These are phyloP conservation scores for Iguana delicatissima DNA, from an alignment of 2,797 vertebrate species.

Conservation along the genomic window DNA sequence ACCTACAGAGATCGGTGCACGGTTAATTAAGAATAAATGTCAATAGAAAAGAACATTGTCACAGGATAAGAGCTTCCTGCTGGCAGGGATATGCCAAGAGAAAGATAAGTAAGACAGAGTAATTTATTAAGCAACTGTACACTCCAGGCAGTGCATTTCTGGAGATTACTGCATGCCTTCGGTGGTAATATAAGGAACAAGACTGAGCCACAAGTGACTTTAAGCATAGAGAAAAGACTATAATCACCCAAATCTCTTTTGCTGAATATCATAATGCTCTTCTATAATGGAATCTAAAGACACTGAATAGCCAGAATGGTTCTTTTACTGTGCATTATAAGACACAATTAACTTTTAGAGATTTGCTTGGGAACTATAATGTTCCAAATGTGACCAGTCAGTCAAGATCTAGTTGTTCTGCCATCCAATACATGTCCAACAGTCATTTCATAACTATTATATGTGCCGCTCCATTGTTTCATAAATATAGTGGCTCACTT, in stretches of 20 bases:
- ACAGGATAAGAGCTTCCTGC: conserved; percentile 73
- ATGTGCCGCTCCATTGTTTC: conserved; percentile 10
- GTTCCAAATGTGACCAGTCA: conserved; percentile 41
- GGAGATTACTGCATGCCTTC: conserved; percentile 68
- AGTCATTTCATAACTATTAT: conserved; percentile 27
- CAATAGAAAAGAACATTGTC: conserved; percentile 71
- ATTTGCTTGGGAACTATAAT: conserved; percentile 45
- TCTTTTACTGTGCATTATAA: conserved; percentile 47
- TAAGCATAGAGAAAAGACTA: conserved; percentile 51
- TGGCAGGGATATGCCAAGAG: conserved; percentile 72
- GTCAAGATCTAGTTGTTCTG: conserved; percentile 2
- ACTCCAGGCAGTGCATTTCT: conserved; percentile 68
- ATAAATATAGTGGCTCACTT: not conserved
- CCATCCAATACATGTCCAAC: not conserved
- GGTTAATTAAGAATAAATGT: conserved; percentile 80
- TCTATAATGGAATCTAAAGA: conserved; percentile 60
- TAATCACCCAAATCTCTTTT: conserved; percentile 46
- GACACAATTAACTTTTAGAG: conserved; percentile 53
- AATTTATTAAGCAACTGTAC: conserved; percentile 76
- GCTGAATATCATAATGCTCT: conserved; percentile 42
- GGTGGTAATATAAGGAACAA: conserved; percentile 65
- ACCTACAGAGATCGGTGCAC: conserved; percentile 48
- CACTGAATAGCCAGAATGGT: conserved; percentile 56
- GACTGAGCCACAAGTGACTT: conserved; percentile 59
- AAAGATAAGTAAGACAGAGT: conserved; percentile 78